Conservation (phyloP, 2,888 invertebrate genomes). For the Teleogryllus oceanicus region DNA sequence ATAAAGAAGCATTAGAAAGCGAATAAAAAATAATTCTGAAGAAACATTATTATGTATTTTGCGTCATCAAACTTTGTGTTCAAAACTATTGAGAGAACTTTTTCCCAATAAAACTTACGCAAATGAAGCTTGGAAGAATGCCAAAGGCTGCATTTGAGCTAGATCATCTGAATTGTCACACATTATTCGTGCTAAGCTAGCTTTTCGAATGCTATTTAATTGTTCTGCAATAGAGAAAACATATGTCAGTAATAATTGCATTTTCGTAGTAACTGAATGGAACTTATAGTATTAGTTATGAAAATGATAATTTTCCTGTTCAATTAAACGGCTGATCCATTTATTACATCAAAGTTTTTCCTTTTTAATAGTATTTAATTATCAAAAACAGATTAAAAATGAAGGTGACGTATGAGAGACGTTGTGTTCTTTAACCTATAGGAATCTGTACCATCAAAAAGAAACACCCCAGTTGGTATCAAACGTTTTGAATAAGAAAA, state of each 20-base stretch:
- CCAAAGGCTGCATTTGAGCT: constrained; percentile 51
- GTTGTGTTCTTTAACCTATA: too few relatives aligned
- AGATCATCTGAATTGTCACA: constrained; percentile 73
- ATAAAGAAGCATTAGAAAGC: neutral
- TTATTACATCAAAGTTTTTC: too few relatives aligned
- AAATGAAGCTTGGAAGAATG: constrained; percentile 46
- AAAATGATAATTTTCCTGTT: too few relatives aligned
- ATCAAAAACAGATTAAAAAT: too few relatives aligned
- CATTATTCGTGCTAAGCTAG: constrained; percentile 63
- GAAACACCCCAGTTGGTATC: too few relatives aligned
- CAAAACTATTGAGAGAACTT: neutral
- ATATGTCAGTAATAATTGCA: neutral
- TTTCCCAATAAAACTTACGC: constrained; percentile 42
- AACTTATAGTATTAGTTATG: too few relatives aligned
- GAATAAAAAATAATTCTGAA: neutral
- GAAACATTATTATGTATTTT: neutral
- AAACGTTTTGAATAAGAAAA: too few relatives aligned
- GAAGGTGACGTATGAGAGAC: too few relatives aligned
- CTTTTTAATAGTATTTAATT: too few relatives aligned
- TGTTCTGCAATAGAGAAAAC: constrained; percentile 53
- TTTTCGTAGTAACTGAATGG: neutral
- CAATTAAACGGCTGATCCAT: too few relatives aligned
- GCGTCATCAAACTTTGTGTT: neutral
- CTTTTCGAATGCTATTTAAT: constrained; percentile 65
- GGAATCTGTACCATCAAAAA: too few relatives aligned